phyloP scores from a whole-genome alignment of 2,113 vertebrate genomes.

The Hypanus sabinus region DNA sequence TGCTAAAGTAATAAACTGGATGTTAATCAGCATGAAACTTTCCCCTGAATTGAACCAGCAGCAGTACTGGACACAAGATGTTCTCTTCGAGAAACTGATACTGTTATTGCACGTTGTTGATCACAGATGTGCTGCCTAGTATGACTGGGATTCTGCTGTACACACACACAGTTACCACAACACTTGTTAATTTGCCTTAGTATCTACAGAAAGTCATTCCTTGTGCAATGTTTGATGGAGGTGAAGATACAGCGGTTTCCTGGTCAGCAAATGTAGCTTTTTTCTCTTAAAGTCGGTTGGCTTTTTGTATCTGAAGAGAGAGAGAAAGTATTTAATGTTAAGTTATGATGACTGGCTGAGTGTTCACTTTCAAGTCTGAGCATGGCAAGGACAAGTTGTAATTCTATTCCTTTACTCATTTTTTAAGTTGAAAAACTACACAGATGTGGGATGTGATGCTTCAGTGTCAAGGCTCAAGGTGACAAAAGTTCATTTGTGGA shows the following conservation, averaged over 20 bases:
- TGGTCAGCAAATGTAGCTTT: slow-evolving; percentile 92
- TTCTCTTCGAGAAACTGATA: background rate
- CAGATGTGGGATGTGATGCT: too few relatives aligned
- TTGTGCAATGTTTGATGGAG: slow-evolving; percentile 92
- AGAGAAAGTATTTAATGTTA: background rate
- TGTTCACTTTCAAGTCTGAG: too few relatives aligned
- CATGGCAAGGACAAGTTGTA: too few relatives aligned
- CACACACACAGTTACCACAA: background rate
- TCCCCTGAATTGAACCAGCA: slow-evolving; percentile 1
- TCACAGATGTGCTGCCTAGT: background rate
- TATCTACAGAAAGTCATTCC: slow-evolving; percentile 62
- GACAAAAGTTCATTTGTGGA: too few relatives aligned
- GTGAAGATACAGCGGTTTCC: slow-evolving; percentile 98
- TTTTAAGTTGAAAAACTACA: too few relatives aligned
- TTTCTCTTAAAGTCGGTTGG: slow-evolving; percentile 98
- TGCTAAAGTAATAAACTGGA: background rate
- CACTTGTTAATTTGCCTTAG: slow-evolving; percentile 42
- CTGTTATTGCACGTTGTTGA: slow-evolving; percentile 17
- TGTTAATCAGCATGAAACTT: slow-evolving; percentile 12
- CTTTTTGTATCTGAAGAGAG: slow-evolving; percentile 85
- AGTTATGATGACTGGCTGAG: too few relatives aligned
- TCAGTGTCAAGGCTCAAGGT: too few relatives aligned
- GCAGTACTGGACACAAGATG: background rate
- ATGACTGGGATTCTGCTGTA: background rate
- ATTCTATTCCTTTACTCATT: too few relatives aligned